Evolutionary conservation across 2,888 invertebrate species (phyloP).

Genomic region (Troilus luridus): DNA sequence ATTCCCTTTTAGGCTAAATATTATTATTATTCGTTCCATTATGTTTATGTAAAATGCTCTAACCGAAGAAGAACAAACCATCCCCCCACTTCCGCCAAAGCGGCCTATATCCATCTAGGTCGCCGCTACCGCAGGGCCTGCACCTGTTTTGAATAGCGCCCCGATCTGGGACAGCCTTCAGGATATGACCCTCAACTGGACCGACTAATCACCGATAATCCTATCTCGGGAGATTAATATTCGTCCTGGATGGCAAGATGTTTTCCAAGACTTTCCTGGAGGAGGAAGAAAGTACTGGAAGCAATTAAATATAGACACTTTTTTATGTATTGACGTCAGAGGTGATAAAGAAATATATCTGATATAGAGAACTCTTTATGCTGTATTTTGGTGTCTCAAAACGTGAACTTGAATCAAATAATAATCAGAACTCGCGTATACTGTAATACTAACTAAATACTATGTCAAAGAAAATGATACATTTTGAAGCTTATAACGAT

Average conservation of each 20-base stretch:
- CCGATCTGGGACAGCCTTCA: conserved; percentile 36
- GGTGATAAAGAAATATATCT: no score
- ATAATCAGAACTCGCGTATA: no score
- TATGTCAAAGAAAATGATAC: no score
- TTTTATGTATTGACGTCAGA: neutral
- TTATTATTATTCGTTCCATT: no score
- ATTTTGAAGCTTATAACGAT: no score
- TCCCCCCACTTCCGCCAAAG: neutral
- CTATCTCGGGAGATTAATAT: neutral
- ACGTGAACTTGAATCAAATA: no score
- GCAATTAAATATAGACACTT: neutral
- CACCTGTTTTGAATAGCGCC: conserved; percentile 33
- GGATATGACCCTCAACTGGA: conserved; percentile 31
- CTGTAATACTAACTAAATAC: no score
- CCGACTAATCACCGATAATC: neutral
- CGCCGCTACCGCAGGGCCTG: neutral
- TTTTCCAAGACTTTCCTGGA: neutral
- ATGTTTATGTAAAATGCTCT: no score
- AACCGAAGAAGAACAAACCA: neutral
- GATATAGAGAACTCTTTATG: no score
- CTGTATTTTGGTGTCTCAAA: no score
- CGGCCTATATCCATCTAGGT: conserved; percentile 39
- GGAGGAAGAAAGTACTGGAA: neutral
- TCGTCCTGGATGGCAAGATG: neutral
- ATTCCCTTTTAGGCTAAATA: no score